Percentiles rank a stretch among this genome's conserved stretches.
These are phyloP conservation scores for Turritopsis rubra DNA, from an alignment of 30 jellyfish, hydroid and myxozoan species.

Conservation along the genomic window DNA sequence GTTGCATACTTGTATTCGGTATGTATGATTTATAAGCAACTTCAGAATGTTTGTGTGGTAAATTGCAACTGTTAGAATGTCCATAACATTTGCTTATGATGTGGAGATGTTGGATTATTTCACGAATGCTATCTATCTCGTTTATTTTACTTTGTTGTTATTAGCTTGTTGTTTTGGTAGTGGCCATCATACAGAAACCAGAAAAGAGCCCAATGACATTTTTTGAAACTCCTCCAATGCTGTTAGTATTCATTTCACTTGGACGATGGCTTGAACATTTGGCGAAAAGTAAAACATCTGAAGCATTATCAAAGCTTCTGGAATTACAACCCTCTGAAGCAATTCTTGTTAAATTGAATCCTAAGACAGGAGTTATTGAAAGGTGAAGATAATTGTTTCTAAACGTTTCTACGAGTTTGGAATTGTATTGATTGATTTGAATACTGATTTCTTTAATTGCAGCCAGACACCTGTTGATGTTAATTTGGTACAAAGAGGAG, in stretches of 20 bases:
- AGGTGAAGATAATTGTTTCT: background rate
- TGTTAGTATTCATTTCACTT: conserved; percentile 66
- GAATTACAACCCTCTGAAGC: conserved; percentile 88
- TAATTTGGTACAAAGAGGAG: conserved; percentile 82
- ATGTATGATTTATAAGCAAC: conserved; percentile 39
- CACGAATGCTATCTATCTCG: too few species aligned
- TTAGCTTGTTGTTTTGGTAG: conserved; percentile 49
- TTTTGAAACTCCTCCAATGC: conserved; percentile 98
- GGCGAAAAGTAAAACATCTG: conserved; percentile 84
- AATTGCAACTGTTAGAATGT: too few species aligned
- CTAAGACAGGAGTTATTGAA: conserved; percentile 18
- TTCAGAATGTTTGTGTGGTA: too few species aligned
- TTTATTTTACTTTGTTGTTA: background rate
- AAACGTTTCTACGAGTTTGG: conserved; percentile 10
- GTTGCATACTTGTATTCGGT: conserved; percentile 96
- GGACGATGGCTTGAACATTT: conserved; percentile 89
- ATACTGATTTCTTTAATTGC: conserved; percentile 1
- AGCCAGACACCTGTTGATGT: conserved; percentile 70
- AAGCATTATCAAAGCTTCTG: conserved; percentile 67
- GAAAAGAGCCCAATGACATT: conserved; percentile 77
- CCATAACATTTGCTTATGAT: too few species aligned
- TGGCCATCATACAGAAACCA: conserved; percentile 54
- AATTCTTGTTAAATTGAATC: conserved; percentile 43
- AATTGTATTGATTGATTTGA: background rate
- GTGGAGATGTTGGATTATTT: too few species aligned